A percentile compares a stretch with the other conserved stretches of the same genome.
Conservation (phyloP, 2,888 invertebrate genomes). For the Steinernema hermaphroditum region DNA sequence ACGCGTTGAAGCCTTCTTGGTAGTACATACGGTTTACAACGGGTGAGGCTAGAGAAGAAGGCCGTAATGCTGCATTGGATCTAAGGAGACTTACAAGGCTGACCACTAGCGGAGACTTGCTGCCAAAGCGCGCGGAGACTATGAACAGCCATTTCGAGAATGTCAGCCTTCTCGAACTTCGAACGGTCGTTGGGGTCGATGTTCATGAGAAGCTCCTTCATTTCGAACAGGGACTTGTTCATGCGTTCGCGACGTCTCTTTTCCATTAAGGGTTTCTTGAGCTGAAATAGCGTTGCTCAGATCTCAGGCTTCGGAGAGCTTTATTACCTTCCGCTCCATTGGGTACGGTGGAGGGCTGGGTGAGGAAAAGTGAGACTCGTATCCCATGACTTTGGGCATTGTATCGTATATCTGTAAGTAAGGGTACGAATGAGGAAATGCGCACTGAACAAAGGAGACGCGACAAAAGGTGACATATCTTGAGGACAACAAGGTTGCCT, state of each 20-base stretch:
- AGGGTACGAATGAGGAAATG: no score
- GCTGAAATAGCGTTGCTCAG: constrained; percentile 27
- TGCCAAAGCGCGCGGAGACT: constrained; percentile 25
- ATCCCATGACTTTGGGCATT: constrained; percentile 26
- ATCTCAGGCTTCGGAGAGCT: background rate
- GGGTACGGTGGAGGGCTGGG: constrained; percentile 24
- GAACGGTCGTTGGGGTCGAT: constrained; percentile 37
- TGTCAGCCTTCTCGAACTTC: constrained; percentile 93
- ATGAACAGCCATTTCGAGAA: constrained; percentile 87
- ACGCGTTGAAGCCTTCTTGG: constrained; percentile 26
- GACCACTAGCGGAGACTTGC: constrained; percentile 11
- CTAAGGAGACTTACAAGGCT: constrained; percentile 14
- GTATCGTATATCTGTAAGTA: background rate
- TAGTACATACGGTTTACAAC: constrained; percentile 14
- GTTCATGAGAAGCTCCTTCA: constrained; percentile 44
- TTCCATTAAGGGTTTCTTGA: constrained; percentile 58
- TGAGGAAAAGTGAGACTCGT: constrained; percentile 24
- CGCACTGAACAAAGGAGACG: background rate
- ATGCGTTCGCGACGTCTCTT: constrained; percentile 50
- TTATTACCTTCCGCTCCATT: constrained; percentile 8
- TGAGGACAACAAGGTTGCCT: background rate
- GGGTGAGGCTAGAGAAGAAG: background rate
- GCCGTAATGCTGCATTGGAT: no score
- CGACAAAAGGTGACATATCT: no score
- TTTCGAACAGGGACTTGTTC: constrained; percentile 44